Evolutionary conservation across 2,888 invertebrate species (phyloP), one percentile per base, ranked within the genome.

Genomic region (Celastrina argiolus): DNA sequence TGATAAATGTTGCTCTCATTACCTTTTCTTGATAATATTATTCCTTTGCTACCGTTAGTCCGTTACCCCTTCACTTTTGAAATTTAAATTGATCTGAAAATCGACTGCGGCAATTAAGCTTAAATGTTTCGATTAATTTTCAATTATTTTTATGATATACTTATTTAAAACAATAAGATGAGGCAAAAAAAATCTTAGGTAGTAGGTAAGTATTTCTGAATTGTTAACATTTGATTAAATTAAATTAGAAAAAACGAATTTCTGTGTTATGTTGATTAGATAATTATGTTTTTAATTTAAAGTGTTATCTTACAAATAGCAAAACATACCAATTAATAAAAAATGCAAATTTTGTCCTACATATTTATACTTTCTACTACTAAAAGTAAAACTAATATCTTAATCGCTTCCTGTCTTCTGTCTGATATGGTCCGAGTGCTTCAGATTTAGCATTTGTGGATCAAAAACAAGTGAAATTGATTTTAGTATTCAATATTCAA

Each of bases 401-500:
- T 26, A 22, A 51, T 51, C 22, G 3, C 45, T 45, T 22, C 51
- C 51, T n/a, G n/a, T n/a, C n/a, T 51, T 51, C 10, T 51, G 12
- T 22, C 22, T n/a, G n/a, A n/a, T n/a, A n/a, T n/a, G 12, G 22
- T 51, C 51, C 26, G 5, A 51, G 51, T 26, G 22, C 4, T 51
- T 22, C 0, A 12, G 22, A 26, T 12, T 22, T 1, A 12, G 22
- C 5, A 26, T 51, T 51, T 51, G 39, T 58, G 18, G 31, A 66
- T 42, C 59, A 39, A 59, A n/a, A 51, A 36, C 58, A 45, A 31
- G 63, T 56, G 63, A 63, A 65, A 66, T 65, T 51, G 63, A 56
- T 42, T 58, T 45, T 34, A 45, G 41, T 42, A 51, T 42, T 67
- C 63, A 75, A 72, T 71, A 64, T n/a, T n/a, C n/a, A n/a, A n/a